A percentile compares a stretch with the other conserved stretches of the same genome.
Conservation (phyloP, 2,888 invertebrate species). For the Platycheirus albimanus region DNA sequence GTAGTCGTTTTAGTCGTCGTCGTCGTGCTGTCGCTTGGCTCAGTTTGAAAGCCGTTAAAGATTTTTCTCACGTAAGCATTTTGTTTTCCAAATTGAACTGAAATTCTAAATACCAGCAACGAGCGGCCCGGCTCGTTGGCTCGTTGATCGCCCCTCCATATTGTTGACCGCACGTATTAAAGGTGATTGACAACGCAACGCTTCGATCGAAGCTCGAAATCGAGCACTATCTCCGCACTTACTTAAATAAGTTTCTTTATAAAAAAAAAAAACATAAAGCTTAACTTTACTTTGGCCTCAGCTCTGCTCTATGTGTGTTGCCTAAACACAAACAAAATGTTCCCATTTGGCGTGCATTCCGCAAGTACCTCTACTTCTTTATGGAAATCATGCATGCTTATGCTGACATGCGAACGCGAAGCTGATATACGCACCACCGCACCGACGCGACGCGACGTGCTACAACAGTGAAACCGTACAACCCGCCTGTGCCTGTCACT, state of each 20-base stretch:
- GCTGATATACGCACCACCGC: constrained; percentile 11
- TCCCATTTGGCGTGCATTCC: constrained; percentile 66
- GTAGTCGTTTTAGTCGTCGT: too few species aligned
- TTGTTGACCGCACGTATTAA: constrained; percentile 10
- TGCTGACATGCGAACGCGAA: constrained; percentile 41
- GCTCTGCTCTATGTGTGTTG: constrained; percentile 1
- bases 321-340: constrained; percentile 32
- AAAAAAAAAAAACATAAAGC: too few species aligned
- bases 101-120: constrained; percentile 68
- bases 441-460: too few species aligned
- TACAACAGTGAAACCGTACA: too few species aligned
- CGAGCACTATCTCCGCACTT: background rate
- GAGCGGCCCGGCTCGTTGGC: background rate
- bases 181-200: constrained; percentile 53
- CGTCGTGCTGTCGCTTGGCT: constrained; percentile 44
- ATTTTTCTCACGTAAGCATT: constrained; percentile 71
- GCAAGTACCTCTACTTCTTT: constrained; percentile 47
- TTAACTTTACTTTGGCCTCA: constrained; percentile 39
- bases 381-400: constrained; percentile 62
- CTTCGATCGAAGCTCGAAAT: constrained; percentile 46
- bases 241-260: constrained; percentile 32
- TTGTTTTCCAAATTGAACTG: constrained; percentile 73
- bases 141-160: background rate
- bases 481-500: constrained; percentile 12
- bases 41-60: constrained; percentile 27